Evolutionary conservation across 2,797 vertebrate species (phyloP).

Genomic region (Oryzias sinensis): DNA sequence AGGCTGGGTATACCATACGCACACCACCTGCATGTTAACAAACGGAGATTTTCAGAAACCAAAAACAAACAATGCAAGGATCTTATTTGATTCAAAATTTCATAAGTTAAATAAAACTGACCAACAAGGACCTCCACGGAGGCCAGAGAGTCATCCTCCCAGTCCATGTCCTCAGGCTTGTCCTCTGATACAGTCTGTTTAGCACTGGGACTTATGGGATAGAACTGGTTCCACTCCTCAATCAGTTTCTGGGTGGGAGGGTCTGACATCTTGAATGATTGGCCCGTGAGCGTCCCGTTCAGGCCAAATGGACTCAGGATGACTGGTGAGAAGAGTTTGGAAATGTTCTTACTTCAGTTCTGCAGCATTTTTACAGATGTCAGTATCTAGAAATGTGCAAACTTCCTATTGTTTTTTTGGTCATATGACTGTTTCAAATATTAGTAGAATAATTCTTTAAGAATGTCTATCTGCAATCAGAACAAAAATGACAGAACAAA

Average conservation of each 20-base stretch:
- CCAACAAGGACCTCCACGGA: constrained; percentile 98
- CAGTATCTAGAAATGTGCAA: too few species aligned
- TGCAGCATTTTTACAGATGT: neutral
- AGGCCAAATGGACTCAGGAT: constrained; percentile 97
- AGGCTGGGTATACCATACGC: constrained; percentile 97
- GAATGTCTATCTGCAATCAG: too few species aligned
- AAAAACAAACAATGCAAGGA: neutral
- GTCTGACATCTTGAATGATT: constrained; percentile 98
- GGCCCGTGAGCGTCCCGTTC: constrained; percentile 95
- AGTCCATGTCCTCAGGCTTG: constrained; percentile 93
- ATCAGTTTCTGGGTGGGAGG: constrained; percentile 96
- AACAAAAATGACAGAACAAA: too few species aligned
- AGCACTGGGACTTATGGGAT: constrained; percentile 89
- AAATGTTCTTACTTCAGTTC: neutral
- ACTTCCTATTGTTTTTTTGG: too few species aligned
- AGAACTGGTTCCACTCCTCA: constrained; percentile 99
- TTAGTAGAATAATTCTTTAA: too few species aligned
- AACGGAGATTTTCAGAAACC: neutral
- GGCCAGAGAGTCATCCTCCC: constrained; percentile 97
- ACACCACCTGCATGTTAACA: constrained; percentile 83
- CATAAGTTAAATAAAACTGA: constrained; percentile 57
- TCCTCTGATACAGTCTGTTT: constrained; percentile 87
- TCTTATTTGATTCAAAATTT: too few species aligned
- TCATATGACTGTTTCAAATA: too few species aligned
- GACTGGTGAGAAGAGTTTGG: constrained; percentile 70